phyloP scores from a whole-genome alignment of 2,113 vertebrate genomes.

The Gobius niger region DNA sequence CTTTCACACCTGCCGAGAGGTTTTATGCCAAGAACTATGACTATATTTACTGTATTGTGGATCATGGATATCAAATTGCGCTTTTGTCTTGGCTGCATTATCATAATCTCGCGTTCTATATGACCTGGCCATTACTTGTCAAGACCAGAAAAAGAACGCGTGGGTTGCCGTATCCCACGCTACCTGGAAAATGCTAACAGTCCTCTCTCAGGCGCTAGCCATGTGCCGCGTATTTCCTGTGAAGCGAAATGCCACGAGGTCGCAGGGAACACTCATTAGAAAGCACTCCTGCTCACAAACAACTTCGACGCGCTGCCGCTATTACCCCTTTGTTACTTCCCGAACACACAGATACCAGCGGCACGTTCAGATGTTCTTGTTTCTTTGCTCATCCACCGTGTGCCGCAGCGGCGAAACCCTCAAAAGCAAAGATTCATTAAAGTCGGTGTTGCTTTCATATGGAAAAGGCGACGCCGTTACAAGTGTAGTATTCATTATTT shows the following conservation, averaged over 20 bases:
- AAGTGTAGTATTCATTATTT: slow-evolving; percentile 29
- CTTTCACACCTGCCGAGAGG: too few relatives aligned
- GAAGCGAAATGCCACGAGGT: slow-evolving; percentile 49
- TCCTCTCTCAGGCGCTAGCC: slow-evolving; percentile 68
- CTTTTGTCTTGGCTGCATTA: slow-evolving; percentile 17
- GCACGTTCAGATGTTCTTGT: slow-evolving; percentile 14
- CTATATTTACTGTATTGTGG: neutral
- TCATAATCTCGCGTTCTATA: slow-evolving; percentile 4
- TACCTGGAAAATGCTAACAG: slow-evolving; percentile 62
- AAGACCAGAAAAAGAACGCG: slow-evolving; percentile 34
- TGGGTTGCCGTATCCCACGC: slow-evolving; percentile 60
- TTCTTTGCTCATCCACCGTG: slow-evolving; percentile 23
- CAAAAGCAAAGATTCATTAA: slow-evolving; percentile 57
- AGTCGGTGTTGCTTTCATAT: slow-evolving; percentile 43
- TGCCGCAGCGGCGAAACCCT: slow-evolving; percentile 37
- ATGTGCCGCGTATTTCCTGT: slow-evolving; percentile 54
- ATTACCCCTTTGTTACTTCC: slow-evolving; percentile 36
- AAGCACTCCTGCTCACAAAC: slow-evolving; percentile 35
- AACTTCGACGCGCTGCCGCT: slow-evolving; percentile 21
- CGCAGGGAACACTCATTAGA: slow-evolving; percentile 60
- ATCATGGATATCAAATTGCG: slow-evolving; percentile 1
- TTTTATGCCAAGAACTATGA: too few relatives aligned
- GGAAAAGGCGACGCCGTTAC: slow-evolving; percentile 27
- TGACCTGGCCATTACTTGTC: slow-evolving; percentile 28
- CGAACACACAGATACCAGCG: slow-evolving; percentile 26